Evolutionary conservation across 2,888 invertebrate species (phyloP), one percentile per base, ranked within the genome.

Genomic region (Melieria crassipennis): DNA sequence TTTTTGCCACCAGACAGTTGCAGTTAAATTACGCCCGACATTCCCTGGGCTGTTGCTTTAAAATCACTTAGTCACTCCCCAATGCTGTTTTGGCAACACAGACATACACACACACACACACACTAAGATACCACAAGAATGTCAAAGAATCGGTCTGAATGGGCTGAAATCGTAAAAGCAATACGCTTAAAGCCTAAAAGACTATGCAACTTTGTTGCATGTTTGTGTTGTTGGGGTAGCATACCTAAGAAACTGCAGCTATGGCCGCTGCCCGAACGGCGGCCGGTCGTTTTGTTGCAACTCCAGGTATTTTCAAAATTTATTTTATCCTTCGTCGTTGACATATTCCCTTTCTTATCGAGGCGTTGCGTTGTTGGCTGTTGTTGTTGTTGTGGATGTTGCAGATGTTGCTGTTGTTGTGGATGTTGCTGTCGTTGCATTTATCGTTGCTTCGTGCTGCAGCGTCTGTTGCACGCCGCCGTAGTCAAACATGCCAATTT

Each of bases 191-290:
- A 30, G 30, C 30, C 30, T 30, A 30, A 30, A 30, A 30, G 30
- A 30, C 30, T 30, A 30, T 30, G 1, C 30, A 30, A 30, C 30
- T 1, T 30, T 6, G 30, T 30, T 57, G 30, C 10, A 46, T 69
- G 68, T 45, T 42, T 57, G 66, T 30, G 62, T 30, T 77, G 56
- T 63, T 42, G 30, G 45, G 46, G 66, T 62, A 13, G 55, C 55
- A 81, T 85, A 86, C 86, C 86, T 84, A 86, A 83, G 78, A 86
- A 86, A 83, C 86, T 86, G 83, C 85, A 84, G 79, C 86, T 86
- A 82, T 84, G 81, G 76, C 85, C 86, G 82, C 81, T 86, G 78
- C 86, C 86, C 80, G 86, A 85, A 69, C 87, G 86, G 70, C 83
- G 83, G 75, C 86, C 84, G 75, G 85, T 85, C 79, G 85, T 85